phyloP scores from a whole-genome alignment of 2,797 vertebrate genomes.

The Urosaurus nigricauda region DNA sequence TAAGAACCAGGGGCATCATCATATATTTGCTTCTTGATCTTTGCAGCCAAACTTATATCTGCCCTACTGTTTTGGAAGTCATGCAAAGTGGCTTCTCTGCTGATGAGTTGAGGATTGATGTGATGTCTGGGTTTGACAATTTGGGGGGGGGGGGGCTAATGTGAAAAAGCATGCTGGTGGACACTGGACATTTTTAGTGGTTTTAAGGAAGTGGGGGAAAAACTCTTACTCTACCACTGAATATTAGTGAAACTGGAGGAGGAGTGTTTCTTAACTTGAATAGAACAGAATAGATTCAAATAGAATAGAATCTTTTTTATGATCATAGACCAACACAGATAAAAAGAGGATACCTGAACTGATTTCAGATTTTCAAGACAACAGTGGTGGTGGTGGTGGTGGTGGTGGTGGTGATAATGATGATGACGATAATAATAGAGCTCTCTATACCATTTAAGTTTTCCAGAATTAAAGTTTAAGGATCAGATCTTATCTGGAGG shows the following conservation, averaged over 20 bases:
- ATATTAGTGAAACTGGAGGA: neutral
- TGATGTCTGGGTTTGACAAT: neutral
- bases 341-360: too few relatives aligned
- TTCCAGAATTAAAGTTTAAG: neutral
- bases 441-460: neutral
- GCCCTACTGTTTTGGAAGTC: neutral
- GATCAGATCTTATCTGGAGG: too few relatives aligned
- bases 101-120: too few relatives aligned
- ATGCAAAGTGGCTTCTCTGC: neutral
- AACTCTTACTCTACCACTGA: neutral
- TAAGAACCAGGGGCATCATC: too few relatives aligned
- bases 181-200: neutral
- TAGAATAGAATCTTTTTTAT: too few relatives aligned
- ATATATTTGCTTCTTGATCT: neutral
- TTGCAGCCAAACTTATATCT: neutral
- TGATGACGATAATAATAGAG: neutral
- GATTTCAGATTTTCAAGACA: neutral
- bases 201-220: neutral
- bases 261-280: neutral
- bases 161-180: neutral
- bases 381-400: too few relatives aligned
- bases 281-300: too few relatives aligned
- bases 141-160: neutral
- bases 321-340: too few relatives aligned
- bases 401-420: too few relatives aligned